These are phyloP conservation scores for Ochotona princeps DNA, from an alignment of 2,113 vertebrate species.

Conservation along the genomic window DNA sequence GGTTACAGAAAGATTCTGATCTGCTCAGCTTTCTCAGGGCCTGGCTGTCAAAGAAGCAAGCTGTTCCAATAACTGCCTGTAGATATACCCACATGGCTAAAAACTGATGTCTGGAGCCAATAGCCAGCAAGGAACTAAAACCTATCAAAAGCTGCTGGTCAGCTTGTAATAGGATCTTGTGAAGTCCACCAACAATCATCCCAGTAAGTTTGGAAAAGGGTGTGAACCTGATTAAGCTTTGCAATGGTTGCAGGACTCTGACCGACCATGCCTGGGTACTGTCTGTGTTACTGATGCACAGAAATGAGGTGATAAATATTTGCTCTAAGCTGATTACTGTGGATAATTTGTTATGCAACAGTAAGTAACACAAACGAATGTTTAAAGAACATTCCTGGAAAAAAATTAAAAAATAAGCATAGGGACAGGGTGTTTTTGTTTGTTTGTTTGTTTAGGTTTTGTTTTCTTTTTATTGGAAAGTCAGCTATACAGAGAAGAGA, in stretches of 20 bases:
- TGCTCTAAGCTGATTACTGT: constrained; percentile 3
- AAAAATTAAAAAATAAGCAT: too few species aligned
- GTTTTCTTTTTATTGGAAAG: too few species aligned
- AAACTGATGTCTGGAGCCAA: neutral
- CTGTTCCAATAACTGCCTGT: neutral
- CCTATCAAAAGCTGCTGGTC: constrained; percentile 8
- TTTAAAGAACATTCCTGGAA: too few species aligned
- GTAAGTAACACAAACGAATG: neutral
- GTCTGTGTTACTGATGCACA: neutral
- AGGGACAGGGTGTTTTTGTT: too few species aligned
- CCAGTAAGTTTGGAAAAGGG: constrained; percentile 15
- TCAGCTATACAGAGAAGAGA: too few species aligned
- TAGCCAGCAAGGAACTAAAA: neutral
- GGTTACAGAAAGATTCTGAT: constrained; percentile 9
- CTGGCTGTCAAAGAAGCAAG: neutral
- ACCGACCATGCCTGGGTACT: neutral
- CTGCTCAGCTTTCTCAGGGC: constrained; percentile 1
- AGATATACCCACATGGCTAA: neutral
- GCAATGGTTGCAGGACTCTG: neutral
- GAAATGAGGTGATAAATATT: neutral
- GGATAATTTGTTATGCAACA: neutral
- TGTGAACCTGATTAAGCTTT: neutral
- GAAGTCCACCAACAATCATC: neutral
- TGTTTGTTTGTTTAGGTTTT: too few species aligned
- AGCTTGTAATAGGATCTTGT: neutral